Evolutionary conservation across 2,113 vertebrate genomes (phyloP), one percentile per base, ranked within the genome.

Genomic region (Puma concolor): DNA sequence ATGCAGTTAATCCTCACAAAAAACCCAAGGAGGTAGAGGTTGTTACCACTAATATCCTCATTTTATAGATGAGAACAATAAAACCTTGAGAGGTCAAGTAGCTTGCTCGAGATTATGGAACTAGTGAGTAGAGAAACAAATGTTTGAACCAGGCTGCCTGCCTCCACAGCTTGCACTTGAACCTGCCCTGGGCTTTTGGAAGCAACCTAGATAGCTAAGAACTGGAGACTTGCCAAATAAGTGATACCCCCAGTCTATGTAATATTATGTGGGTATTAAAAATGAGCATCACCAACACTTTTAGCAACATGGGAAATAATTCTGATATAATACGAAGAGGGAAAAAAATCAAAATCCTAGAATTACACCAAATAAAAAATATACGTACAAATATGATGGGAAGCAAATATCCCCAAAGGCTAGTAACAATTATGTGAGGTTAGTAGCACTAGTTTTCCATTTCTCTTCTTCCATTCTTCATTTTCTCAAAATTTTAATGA

Each of bases 391-490:
- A 81, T 57, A 79, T 87, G 21, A 71, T 69, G 64, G 25, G 82
- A 97, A 86, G 66, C 29, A 94, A 92, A 79, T 92, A 89, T 67
- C 21, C 23, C 23, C 67, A 36, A 85, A 96, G 21, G 29, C 29
- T 48, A 76, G 25, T 12, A 60, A 71, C 38, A 82, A 9, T 82
- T 60, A 84, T 14, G 48, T 90, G 66, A 86, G 9, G 21, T 80
- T 71, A 72, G 33, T n/a, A 93, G 54, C 29, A 36, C 29, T 38
- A 50, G 13, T 79, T 48, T 79, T 79, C 48, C 11, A 14, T 54
- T 82, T 38, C 57, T 82, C 64, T 88, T 60, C 44, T 72, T 91
- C 4, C 23, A 19, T 91, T 80, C 72, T 23, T 95, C 16, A 41
- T 71, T 72, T 88, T 94, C 29, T 64, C 86, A 82, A 74, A 79